Evolutionary conservation across 2,113 vertebrate species (phyloP), one percentile per base, ranked within the genome.

Genomic region (Chaetops frenatus): DNA sequence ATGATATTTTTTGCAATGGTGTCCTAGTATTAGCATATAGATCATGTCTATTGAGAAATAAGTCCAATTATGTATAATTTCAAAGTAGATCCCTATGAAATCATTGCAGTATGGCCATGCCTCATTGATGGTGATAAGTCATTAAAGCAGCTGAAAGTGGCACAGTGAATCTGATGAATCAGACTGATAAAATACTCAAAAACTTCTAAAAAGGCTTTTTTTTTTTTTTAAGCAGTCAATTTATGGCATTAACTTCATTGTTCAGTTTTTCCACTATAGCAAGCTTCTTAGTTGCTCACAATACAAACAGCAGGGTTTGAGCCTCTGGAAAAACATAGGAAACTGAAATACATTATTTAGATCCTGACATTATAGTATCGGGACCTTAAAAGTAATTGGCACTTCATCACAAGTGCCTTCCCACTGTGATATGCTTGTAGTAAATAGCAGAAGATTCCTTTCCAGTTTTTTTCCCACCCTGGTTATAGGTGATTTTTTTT

Each of bases 141-240:
- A 23, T 61, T 73, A 40, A 69, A 57, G 17, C n/a, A 40, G 14
- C 12, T 38, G 15, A 47, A 15, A 84, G 24, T 18, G 36, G 2
- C 2, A 7, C 19, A 81, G 16, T 38, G 65, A 47, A 40, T 31
- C 44, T 54, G 21, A 11, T 78, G 17, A 78, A 29, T 56, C 29
- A 81, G 11, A 77, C 4, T 67, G 16, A 23, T 53, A 71, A 42
- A 71, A 62, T 20, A 33, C 16, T 27, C 14, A 74, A 20, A 56
- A 11, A 33, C 0, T 0, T 50, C 69, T 31, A 51, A 36, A 84
- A 69, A 62, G 2, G 14, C 2, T 2, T 21, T 58, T 21, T 35
- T 4, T 2, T 3, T 54, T 81, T 86, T n/a, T 60, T 31, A 58
- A 77, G 3, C 8, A 72, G 21, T 23, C 35, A 44, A 10, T 66